Evolutionary conservation across 2,113 vertebrate genomes (phyloP), one percentile per base, ranked within the genome.

Genomic region (Arothron firmamentum): DNA sequence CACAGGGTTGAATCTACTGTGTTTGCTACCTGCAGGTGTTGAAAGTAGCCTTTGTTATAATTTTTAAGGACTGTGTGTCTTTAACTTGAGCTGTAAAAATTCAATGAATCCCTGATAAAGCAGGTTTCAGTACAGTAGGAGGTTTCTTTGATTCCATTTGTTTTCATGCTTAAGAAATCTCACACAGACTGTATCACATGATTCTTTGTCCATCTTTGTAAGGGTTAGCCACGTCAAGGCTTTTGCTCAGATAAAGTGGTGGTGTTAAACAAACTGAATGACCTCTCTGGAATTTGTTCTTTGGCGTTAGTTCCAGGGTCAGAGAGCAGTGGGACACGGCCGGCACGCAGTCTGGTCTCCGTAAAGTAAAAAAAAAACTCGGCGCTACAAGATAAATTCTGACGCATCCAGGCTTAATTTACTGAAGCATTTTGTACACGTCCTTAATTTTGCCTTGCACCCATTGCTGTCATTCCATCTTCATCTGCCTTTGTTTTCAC

Each of bases 61-160:
- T n/a, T 16, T 56, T 17, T 59, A 53, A 63, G 46, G 19, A 13
- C 3, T 34, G 38, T 49, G 20, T 54, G 18, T 49, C 52, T 49
- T 52, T 19, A 5, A 43, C 34, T 2, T 7, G 18, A 53, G 18
- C 17, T 55, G 48, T 65, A 65, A 14, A 38, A 38, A 38, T 38
- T 9, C 34, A 38, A 38, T 11, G 9, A 11, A 12, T 38, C 8
- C 8, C 34, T 62, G 68, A 75, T 79, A 77, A 63, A 75, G 62
- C 59, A 75, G 21, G 51, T 11, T 38, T 51, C 6, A n/a, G 18
- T 7, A 65, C 38, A 47, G 56, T 9, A 58, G 20, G 19, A 16
- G 20, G 2, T n/a, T 53, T 70, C 50, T 54, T 62, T 75, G n/a
- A 23, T 3, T 13, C n/a, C 2, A 9, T 62, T 13, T 17, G 3